phyloP scores from a whole-genome alignment of 1,140 invertebrate species.

The Aphis gossypii region DNA sequence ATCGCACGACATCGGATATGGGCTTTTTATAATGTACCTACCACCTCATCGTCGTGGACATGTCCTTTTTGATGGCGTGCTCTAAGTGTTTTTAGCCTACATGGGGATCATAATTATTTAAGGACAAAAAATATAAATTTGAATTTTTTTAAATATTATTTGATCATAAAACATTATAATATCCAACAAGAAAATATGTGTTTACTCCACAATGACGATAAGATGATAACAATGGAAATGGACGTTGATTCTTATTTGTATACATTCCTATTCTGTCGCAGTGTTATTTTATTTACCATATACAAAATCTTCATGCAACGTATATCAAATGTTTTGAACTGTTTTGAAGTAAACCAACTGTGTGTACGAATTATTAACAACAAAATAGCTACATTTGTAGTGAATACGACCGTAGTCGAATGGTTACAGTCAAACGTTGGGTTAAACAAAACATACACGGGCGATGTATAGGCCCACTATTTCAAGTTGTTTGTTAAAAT shows the following conservation, averaged over 20 bases:
- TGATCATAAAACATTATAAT: neutral
- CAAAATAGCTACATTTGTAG: neutral
- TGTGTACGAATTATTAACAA: neutral
- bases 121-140: neutral
- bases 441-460: neutral
- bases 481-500: neutral
- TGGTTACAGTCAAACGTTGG: neutral
- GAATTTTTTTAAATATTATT: neutral
- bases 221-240: neutral
- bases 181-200: neutral
- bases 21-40: conserved; percentile 8
- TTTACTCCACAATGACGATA: neutral
- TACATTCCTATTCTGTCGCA: neutral
- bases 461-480: neutral
- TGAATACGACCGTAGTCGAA: neutral
- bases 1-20: neutral
- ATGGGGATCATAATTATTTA: neutral
- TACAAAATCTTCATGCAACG: no score
- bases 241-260: neutral
- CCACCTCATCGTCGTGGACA: neutral
- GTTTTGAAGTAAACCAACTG: neutral
- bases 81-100: neutral
- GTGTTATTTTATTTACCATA: neutral
- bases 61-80: neutral
- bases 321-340: neutral